Percentiles rank a stretch among this genome's conserved stretches.
Conservation (phyloP, 2,797 vertebrate species). For the Acestrorhynchus altus region DNA sequence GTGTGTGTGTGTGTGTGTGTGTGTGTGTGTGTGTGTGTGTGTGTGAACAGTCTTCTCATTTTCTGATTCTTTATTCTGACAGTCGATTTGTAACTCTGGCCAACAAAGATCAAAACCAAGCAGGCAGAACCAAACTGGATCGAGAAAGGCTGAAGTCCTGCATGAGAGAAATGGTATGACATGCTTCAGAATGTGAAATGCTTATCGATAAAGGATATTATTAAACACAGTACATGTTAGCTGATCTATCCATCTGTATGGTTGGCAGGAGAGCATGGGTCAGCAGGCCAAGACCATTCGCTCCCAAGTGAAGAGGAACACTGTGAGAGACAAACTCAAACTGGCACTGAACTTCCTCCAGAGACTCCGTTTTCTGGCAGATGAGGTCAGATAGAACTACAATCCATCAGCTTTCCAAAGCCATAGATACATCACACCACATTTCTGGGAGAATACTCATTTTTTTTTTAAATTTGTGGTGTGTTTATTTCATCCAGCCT, state of each 20-base stretch:
- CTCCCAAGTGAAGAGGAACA: constrained; percentile 94
- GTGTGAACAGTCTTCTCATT: background rate
- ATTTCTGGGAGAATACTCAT: background rate
- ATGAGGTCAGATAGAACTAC: constrained; percentile 81
- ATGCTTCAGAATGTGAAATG: background rate
- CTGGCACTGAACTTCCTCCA: constrained; percentile 90
- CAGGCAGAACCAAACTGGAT: constrained; percentile 88
- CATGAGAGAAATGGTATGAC: constrained; percentile 90
- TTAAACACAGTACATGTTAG: background rate
- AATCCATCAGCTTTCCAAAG: background rate
- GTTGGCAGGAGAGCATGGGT: constrained; percentile 88
- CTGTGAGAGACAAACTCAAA: constrained; percentile 89
- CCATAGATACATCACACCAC: too few species aligned
- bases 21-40: too few species aligned
- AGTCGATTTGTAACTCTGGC: constrained; percentile 90
- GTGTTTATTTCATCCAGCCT: constrained; percentile 75
- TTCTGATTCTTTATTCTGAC: constrained; percentile 30
- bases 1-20: too few species aligned
- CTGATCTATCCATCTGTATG: constrained; percentile 7
- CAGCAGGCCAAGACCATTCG: constrained; percentile 88
- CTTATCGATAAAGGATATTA: background rate
- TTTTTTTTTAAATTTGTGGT: background rate
- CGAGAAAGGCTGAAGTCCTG: constrained; percentile 93
- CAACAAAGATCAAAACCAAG: constrained; percentile 90
- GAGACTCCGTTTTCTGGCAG: constrained; percentile 91